These are phyloP conservation scores for Dione juno DNA, from an alignment of 2,888 invertebrate genomes.

Conservation along the genomic window DNA sequence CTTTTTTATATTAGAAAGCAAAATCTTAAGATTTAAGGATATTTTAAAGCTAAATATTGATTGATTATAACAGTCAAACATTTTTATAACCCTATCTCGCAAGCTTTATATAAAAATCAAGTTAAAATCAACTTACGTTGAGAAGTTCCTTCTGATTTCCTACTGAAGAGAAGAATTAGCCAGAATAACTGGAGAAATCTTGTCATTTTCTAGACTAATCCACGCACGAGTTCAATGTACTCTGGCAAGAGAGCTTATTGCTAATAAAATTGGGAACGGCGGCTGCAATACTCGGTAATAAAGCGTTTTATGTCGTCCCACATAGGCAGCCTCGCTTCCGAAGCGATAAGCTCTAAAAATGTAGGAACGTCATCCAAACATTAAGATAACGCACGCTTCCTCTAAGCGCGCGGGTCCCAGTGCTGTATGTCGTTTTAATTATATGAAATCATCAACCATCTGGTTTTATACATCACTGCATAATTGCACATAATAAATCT, in stretches of 20 bases:
- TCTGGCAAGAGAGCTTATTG: constrained; percentile 53
- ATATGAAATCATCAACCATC: constrained; percentile 37
- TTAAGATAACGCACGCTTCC: constrained; percentile 34
- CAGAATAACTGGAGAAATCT: constrained; percentile 50
- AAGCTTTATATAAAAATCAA: constrained; percentile 1
- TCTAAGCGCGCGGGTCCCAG: constrained; percentile 10
- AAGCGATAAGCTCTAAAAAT: constrained; percentile 59
- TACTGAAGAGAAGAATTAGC: constrained; percentile 50
- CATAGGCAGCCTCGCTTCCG: constrained; percentile 64
- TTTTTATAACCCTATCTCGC: background rate
- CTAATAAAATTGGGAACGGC: constrained; percentile 57
- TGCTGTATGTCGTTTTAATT: constrained; percentile 4
- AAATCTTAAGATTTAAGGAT: background rate
- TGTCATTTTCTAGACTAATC: constrained; percentile 56
- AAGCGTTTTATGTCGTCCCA: constrained; percentile 60
- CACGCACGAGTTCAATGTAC: constrained; percentile 61
- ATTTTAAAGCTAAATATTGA: background rate
- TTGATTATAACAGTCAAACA: background rate
- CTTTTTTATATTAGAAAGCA: no score
- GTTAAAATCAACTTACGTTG: constrained; percentile 46
- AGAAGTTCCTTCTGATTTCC: constrained; percentile 52
- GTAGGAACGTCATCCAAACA: constrained; percentile 28
- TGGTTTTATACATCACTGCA: constrained; percentile 33
- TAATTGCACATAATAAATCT: background rate
- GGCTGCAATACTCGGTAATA: constrained; percentile 58